These are phyloP conservation scores for Micronycteris hirsuta DNA, from an alignment of 2,113 vertebrate genomes.

Conservation along the genomic window DNA sequence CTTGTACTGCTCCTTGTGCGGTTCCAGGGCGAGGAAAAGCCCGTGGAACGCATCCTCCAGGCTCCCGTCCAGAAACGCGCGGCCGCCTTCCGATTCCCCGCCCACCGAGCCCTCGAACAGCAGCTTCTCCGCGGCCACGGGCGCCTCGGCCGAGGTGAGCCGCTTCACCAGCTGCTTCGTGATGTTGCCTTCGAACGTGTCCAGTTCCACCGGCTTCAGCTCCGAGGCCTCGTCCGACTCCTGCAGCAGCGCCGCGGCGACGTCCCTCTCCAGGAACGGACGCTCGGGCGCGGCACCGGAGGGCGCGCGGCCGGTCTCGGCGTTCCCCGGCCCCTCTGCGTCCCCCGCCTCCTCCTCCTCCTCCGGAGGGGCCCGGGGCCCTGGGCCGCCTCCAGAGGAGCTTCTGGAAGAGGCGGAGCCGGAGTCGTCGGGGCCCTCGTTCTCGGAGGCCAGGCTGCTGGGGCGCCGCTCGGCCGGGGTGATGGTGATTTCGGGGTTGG, in stretches of 20 bases:
- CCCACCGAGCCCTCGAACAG: constrained; percentile 79
- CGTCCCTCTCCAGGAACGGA: constrained; percentile 82
- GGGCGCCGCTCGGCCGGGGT: constrained; percentile 82
- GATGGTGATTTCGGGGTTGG: constrained; percentile 89
- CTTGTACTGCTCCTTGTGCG: constrained; percentile 89
- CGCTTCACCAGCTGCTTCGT: constrained; percentile 95
- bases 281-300: constrained; percentile 67
- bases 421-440: constrained; percentile 47
- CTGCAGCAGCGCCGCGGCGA: constrained; percentile 81
- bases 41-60: constrained; percentile 94
- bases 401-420: constrained; percentile 59
- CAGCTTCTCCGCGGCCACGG: constrained; percentile 68
- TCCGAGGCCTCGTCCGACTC: constrained; percentile 87
- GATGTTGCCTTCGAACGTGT: constrained; percentile 92
- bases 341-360: background rate
- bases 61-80: constrained; percentile 89
- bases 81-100: constrained; percentile 88
- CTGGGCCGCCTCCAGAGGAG: constrained; percentile 55
- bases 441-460: constrained; percentile 53
- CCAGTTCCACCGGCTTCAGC: constrained; percentile 96
- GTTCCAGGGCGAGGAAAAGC: constrained; percentile 90
- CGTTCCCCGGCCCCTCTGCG: background rate
- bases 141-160: constrained; percentile 89
- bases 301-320: constrained; percentile 66
- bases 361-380: background rate